These are phyloP conservation scores for Orchesella flavescens DNA, from an alignment of 2,888 invertebrate genomes.

Conservation along the genomic window DNA sequence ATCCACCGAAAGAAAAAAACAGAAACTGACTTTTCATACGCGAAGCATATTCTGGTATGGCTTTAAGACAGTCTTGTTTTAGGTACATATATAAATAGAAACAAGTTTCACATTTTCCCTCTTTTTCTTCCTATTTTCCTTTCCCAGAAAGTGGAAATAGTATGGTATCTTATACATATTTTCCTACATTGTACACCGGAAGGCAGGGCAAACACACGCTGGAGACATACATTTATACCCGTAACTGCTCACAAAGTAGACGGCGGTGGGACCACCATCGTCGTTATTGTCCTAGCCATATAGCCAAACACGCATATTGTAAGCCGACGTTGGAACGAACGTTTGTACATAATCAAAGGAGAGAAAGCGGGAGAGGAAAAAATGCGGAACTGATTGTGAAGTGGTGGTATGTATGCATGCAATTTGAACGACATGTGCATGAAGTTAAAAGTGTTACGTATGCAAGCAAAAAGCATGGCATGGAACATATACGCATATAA, in stretches of 20 bases:
- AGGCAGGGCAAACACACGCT: conserved; percentile 13
- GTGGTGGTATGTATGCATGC: not conserved
- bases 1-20: not conserved
- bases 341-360: conserved; percentile 11
- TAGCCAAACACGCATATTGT: not conserved
- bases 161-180: too few relatives aligned
- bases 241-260: not conserved
- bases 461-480: too few relatives aligned
- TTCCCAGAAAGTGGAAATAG: not conserved
- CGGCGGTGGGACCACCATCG: conserved; percentile 2
- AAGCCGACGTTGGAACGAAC: not conserved
- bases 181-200: not conserved
- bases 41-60: too few relatives aligned
- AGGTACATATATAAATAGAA: not conserved
- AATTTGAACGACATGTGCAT: conserved; percentile 14
- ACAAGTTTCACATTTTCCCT: not conserved
- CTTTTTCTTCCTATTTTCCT: not conserved
- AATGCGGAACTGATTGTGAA: conserved; percentile 17
- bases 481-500: too few relatives aligned
- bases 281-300: not conserved
- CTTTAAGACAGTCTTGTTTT: too few relatives aligned
- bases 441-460: too few relatives aligned
- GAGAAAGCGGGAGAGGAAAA: not conserved
- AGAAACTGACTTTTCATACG: not conserved
- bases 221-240: not conserved